Percentiles rank a stretch among this genome's conserved stretches.
These are phyloP conservation scores for Boloria euphrosyne DNA, from an alignment of 2,888 invertebrate species.

Conservation along the genomic window DNA sequence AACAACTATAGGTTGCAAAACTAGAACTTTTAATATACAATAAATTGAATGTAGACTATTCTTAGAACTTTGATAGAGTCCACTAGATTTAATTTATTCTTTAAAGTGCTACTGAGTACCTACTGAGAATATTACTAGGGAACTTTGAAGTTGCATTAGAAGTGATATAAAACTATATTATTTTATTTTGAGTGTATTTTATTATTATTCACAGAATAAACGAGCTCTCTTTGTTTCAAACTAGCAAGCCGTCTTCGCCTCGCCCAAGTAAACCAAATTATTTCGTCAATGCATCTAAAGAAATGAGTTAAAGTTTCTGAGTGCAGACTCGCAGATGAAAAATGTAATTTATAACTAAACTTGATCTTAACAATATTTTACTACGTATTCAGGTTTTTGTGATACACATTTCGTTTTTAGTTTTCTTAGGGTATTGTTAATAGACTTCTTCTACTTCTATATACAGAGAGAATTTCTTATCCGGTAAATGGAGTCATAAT, in stretches of 20 bases:
- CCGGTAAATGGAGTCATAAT: too few species aligned
- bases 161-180: constrained; percentile 35
- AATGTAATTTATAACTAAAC: not conserved
- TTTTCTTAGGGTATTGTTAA: too few species aligned
- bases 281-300: not conserved
- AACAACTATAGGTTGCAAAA: too few species aligned
- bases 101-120: constrained; percentile 39
- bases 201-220: constrained; percentile 17
- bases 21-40: too few species aligned
- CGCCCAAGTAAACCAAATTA: not conserved
- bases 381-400: too few species aligned
- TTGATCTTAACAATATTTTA: not conserved
- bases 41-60: too few species aligned
- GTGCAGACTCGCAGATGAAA: not conserved
- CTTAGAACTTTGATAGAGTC: constrained; percentile 22
- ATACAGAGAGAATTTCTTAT: too few species aligned
- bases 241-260: not conserved
- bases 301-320: not conserved
- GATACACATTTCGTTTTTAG: too few species aligned
- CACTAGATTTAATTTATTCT: constrained; percentile 44
- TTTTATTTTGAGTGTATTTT: constrained; percentile 12
- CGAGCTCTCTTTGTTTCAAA: not conserved
- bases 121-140: constrained; percentile 8
- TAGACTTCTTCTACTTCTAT: too few species aligned
- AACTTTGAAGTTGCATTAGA: constrained; percentile 43